These are phyloP conservation scores for Pipistrellus nathusii DNA, from an alignment of 2,797 vertebrate genomes.

Conservation along the genomic window DNA sequence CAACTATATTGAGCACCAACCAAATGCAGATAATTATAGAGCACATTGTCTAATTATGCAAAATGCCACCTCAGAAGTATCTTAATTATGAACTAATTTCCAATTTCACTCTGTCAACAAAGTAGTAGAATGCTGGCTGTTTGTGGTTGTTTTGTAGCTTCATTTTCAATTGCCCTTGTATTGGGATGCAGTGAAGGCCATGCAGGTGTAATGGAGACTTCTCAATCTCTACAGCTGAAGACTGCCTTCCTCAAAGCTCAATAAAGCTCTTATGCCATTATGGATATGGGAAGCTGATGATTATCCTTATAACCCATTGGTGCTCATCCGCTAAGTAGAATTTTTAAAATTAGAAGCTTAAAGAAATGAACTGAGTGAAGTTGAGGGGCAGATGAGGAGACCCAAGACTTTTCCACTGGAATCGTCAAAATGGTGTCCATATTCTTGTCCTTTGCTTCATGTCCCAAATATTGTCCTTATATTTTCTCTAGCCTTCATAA, in stretches of 20 bases:
- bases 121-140: neutral
- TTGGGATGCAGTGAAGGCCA: neutral
- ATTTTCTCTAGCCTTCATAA: neutral
- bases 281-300: neutral
- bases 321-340: conserved; percentile 1
- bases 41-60: conserved; percentile 38
- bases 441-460: neutral
- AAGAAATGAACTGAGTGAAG: conserved; percentile 31
- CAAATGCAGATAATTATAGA: conserved; percentile 24
- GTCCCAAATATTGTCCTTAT: neutral
- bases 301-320: neutral
- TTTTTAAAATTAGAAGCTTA: conserved; percentile 32
- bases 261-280: neutral
- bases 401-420: neutral
- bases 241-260: conserved; percentile 7
- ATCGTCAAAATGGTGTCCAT: neutral
- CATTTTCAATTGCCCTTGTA: neutral
- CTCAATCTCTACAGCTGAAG: neutral
- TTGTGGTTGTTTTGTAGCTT: neutral
- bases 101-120: conserved; percentile 44
- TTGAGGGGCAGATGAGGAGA: neutral
- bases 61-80: conserved; percentile 39
- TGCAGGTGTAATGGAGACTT: neutral
- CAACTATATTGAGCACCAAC: neutral
- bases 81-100: conserved; percentile 10